Evolutionary conservation across 2,113 vertebrate species (phyloP).

Genomic region (Anarrhichthys ocellatus): DNA sequence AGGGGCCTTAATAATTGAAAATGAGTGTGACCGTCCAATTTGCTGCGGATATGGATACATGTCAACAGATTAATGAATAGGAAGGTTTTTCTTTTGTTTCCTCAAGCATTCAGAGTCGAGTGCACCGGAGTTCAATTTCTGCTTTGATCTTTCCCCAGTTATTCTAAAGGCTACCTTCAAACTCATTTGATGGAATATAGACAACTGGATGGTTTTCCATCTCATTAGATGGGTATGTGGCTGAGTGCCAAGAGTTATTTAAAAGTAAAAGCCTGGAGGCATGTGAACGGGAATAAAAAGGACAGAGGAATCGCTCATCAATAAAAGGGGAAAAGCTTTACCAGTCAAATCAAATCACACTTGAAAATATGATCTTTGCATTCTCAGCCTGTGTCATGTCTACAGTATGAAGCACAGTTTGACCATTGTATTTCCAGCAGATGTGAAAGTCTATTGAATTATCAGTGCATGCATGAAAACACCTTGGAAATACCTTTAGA

Average conservation of each 20-base stretch:
- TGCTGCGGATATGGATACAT: constrained; percentile 77
- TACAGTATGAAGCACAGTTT: neutral
- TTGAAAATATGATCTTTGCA: neutral
- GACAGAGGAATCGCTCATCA: neutral
- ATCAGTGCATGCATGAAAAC: neutral
- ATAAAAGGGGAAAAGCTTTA: constrained; percentile 4
- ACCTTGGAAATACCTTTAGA: neutral
- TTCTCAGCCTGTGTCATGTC: neutral
- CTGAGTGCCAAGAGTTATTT: neutral
- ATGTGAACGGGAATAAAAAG: neutral
- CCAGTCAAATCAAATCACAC: constrained; percentile 22
- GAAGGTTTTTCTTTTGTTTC: constrained; percentile 63
- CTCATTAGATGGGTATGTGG: neutral
- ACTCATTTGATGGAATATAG: neutral
- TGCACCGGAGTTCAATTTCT: constrained; percentile 46
- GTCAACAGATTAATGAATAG: constrained; percentile 72
- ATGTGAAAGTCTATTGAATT: neutral
- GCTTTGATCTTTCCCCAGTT: constrained; percentile 37
- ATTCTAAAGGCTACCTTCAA: constrained; percentile 10
- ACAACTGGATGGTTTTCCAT: constrained; percentile 24
- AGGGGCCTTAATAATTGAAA: constrained; percentile 84
- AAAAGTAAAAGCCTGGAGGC: neutral
- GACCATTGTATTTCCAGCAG: neutral
- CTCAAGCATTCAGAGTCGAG: constrained; percentile 42
- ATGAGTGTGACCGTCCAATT: constrained; percentile 73